Conservation (phyloP, 2,888 invertebrate species). For the Melanotus villosus region DNA sequence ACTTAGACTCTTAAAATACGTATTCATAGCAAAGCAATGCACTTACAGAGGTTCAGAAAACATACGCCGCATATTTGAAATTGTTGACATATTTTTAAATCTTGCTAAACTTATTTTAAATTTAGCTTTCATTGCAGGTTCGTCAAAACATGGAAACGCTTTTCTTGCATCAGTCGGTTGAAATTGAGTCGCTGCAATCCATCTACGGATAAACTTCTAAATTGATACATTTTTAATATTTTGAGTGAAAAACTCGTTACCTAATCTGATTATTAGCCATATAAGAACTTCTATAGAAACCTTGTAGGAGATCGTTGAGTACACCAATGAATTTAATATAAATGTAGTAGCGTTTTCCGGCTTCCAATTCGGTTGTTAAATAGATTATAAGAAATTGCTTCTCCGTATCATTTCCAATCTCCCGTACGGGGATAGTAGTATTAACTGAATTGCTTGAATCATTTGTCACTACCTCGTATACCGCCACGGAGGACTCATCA, state of each 20-base stretch:
- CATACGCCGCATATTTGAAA: slow-evolving; percentile 83
- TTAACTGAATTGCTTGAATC: slow-evolving; percentile 28
- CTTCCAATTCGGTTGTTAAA: slow-evolving; percentile 72
- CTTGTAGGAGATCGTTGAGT: slow-evolving; percentile 82
- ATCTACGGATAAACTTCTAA: slow-evolving; percentile 69
- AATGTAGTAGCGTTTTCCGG: slow-evolving; percentile 76
- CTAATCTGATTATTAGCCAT: slow-evolving; percentile 77
- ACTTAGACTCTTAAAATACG: background rate
- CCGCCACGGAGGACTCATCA: slow-evolving; percentile 63
- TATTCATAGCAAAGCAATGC: background rate
- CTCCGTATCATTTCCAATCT: slow-evolving; percentile 70
- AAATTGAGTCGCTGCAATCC: slow-evolving; percentile 87
- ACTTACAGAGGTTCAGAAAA: slow-evolving; percentile 72
- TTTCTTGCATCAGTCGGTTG: slow-evolving; percentile 86
- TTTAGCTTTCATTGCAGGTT: slow-evolving; percentile 85
- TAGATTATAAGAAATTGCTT: slow-evolving; percentile 81
- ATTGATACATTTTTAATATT: background rate
- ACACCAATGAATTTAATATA: slow-evolving; percentile 80
- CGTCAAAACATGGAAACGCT: slow-evolving; percentile 91
- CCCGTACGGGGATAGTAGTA: slow-evolving; percentile 44
- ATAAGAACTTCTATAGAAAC: slow-evolving; percentile 89
- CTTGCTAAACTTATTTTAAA: slow-evolving; percentile 85
- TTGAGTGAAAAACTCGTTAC: slow-evolving; percentile 64
- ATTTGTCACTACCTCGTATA: slow-evolving; percentile 42
- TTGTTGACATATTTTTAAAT: slow-evolving; percentile 78